Conservation (phyloP, 2,888 invertebrate species). For the Tetanocera ferruginea region DNA sequence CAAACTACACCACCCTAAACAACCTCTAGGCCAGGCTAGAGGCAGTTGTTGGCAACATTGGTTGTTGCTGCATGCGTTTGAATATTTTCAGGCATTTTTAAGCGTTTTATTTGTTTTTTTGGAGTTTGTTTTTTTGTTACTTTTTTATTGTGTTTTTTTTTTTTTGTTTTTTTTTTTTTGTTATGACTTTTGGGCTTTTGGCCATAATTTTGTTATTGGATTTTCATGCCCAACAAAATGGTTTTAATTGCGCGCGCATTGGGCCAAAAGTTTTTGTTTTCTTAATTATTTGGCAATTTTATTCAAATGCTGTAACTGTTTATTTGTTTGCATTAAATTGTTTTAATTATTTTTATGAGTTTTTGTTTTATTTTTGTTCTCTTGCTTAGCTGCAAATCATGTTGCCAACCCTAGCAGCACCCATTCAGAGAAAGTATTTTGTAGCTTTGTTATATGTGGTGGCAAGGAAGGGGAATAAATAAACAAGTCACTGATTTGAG, state of each 20-base stretch:
- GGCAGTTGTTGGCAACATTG: too few species aligned
- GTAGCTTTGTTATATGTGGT: too few species aligned
- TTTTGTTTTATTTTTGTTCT: not conserved
- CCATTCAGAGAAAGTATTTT: too few species aligned
- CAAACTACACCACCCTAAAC: too few species aligned
- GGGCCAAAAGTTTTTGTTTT: conserved; percentile 23
- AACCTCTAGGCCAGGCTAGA: not conserved
- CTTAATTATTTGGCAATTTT: conserved; percentile 35
- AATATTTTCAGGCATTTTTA: too few species aligned
- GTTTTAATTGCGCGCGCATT: not conserved
- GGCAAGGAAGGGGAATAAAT: too few species aligned
- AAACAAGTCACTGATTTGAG: too few species aligned
- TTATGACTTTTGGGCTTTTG: too few species aligned
- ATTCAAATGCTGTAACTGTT: conserved; percentile 4
- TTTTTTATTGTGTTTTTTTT: not conserved
- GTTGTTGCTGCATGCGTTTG: too few species aligned
- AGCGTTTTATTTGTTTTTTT: too few species aligned
- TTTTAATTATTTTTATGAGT: conserved; percentile 9
- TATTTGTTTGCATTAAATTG: not conserved
- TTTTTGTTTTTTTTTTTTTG: not conserved
- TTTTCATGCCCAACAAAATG: not conserved
- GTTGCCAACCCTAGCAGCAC: not conserved
- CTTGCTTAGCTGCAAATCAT: not conserved
- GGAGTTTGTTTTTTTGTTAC: not conserved
- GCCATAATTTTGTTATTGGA: too few species aligned